Conservation (phyloP, 2,888 invertebrate species). For the Synergus gifuensis region DNA sequence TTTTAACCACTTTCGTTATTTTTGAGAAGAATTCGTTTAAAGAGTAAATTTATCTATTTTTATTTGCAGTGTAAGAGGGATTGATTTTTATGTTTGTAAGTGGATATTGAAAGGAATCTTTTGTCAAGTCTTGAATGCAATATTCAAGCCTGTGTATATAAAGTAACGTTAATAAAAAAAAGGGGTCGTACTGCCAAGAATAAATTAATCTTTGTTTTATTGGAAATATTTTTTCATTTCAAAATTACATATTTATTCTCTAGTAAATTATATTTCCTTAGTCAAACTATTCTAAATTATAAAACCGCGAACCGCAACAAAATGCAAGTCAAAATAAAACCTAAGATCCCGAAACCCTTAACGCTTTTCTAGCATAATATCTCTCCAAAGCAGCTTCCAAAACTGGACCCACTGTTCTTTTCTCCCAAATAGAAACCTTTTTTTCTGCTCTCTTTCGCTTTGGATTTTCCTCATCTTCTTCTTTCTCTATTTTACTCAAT, state of each 20-base stretch:
- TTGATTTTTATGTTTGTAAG: slow-evolving; percentile 33
- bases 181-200: neutral
- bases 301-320: neutral
- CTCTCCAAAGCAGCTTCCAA: slow-evolving; percentile 88
- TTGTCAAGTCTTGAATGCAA: slow-evolving; percentile 28
- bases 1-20: neutral
- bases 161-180: slow-evolving; percentile 29
- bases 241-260: neutral
- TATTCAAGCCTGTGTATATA: slow-evolving; percentile 20
- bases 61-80: slow-evolving; percentile 21
- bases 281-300: neutral
- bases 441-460: slow-evolving; percentile 40
- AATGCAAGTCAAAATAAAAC: neutral
- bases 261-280: no score
- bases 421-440: slow-evolving; percentile 89
- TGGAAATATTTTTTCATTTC: neutral
- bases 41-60: slow-evolving; percentile 17
- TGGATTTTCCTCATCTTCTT: slow-evolving; percentile 40
- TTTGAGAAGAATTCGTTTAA: neutral
- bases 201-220: neutral
- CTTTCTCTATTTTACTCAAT: neutral
- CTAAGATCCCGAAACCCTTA: slow-evolving; percentile 71
- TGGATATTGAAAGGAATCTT: neutral
- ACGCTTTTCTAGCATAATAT: slow-evolving; percentile 87
- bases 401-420: slow-evolving; percentile 88